Percentiles rank a stretch among this genome's conserved stretches.
Evolutionary conservation across 1,140 invertebrate species (phyloP).

Genomic region (Apis dorsata): DNA sequence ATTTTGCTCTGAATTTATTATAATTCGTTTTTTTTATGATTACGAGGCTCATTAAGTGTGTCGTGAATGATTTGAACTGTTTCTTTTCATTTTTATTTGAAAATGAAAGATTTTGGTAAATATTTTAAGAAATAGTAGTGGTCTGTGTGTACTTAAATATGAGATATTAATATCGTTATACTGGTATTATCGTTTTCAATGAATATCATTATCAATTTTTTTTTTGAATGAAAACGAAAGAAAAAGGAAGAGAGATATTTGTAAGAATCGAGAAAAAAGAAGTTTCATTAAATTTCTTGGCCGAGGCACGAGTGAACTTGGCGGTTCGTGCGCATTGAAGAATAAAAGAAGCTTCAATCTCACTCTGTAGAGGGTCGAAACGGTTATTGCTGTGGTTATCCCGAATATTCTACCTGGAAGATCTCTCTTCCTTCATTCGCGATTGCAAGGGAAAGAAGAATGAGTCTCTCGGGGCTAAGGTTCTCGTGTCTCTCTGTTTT

Average conservation of each 20-base stretch:
- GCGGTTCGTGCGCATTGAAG: constrained; percentile 11
- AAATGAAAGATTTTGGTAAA: too few species aligned
- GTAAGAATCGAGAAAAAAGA: not conserved
- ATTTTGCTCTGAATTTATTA: constrained; percentile 9
- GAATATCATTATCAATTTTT: not conserved
- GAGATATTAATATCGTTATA: too few species aligned
- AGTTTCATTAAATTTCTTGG: constrained; percentile 52
- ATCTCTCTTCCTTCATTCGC: constrained; percentile 52
- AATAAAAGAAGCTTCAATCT: constrained; percentile 60
- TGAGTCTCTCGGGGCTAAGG: constrained; percentile 41
- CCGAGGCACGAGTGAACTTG: not conserved
- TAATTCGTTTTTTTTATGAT: constrained; percentile 6
- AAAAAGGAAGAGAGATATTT: not conserved
- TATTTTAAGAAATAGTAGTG: too few species aligned
- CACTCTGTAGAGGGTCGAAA: constrained; percentile 58
- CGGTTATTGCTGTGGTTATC: constrained; percentile 60
- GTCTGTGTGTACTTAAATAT: too few species aligned
- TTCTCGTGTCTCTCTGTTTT: constrained; percentile 42
- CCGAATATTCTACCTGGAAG: constrained; percentile 51
- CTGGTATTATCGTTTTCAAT: not conserved
- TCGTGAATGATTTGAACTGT: not conserved
- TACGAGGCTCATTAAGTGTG: constrained; percentile 21
- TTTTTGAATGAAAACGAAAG: not conserved
- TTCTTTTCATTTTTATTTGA: not conserved
- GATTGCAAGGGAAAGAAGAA: constrained; percentile 41